Conservation (phyloP, 1,140 invertebrate genomes). For the Antheraea pernyi region DNA sequence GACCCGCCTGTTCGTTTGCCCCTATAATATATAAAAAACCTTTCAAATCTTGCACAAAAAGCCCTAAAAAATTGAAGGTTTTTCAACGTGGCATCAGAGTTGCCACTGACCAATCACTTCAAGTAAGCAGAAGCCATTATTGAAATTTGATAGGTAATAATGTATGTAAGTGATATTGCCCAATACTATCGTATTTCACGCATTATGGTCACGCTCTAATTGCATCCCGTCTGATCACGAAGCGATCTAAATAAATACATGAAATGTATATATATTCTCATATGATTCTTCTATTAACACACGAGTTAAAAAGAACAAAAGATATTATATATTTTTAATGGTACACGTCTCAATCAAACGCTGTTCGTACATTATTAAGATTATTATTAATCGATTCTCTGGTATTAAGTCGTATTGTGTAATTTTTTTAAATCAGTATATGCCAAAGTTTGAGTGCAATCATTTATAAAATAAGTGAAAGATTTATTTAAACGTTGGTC, state of each 20-base stretch:
- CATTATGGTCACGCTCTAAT: conserved; percentile 32
- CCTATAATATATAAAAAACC: too few species aligned
- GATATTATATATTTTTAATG: neutral
- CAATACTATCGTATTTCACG: conserved; percentile 27
- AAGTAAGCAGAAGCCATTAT: too few species aligned
- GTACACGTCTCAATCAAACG: neutral
- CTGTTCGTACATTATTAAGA: neutral
- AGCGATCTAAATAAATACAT: conserved; percentile 18
- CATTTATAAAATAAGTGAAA: neutral
- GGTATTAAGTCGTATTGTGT: neutral
- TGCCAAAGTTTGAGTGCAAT: neutral
- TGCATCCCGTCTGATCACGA: conserved; percentile 26
- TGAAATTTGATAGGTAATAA: too few species aligned
- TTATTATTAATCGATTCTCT: neutral
- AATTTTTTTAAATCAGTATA: neutral
- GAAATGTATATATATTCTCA: neutral
- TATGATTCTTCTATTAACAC: neutral
- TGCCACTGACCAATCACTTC: too few species aligned
- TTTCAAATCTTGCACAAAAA: too few species aligned
- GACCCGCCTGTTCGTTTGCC: too few species aligned
- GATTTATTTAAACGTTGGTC: too few species aligned
- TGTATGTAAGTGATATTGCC: conserved; percentile 17
- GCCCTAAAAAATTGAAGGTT: neutral
- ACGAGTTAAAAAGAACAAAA: neutral
- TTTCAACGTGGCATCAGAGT: neutral